A percentile compares a stretch with the other conserved stretches of the same genome.
Evolutionary conservation across 2,797 vertebrate species (phyloP).

Genomic region (Agapornis canus): DNA sequence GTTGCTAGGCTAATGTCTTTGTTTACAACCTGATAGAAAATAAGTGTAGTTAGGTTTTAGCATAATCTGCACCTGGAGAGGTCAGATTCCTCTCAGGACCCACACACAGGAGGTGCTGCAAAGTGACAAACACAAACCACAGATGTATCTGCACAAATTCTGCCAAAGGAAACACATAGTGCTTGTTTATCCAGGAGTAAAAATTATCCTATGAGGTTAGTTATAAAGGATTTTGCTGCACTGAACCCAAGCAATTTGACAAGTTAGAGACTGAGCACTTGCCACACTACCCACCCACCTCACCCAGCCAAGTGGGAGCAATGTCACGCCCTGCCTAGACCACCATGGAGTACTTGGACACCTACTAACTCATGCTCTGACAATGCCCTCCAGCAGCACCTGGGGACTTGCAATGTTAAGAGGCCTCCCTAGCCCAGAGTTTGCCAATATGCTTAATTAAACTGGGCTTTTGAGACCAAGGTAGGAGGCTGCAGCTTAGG

Average conservation of each 20-base stretch:
- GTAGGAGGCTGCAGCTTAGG: neutral
- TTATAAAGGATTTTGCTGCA: neutral
- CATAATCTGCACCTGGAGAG: neutral
- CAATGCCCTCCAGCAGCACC: neutral
- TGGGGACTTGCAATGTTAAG: neutral
- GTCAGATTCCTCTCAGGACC: neutral
- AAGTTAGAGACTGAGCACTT: neutral
- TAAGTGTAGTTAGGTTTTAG: neutral
- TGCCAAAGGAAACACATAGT: neutral
- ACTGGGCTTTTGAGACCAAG: neutral
- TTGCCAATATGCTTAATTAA: neutral
- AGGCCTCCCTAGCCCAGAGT: neutral
- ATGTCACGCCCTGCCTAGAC: neutral
- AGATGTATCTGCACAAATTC: neutral
- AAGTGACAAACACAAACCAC: neutral
- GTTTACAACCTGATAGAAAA: neutral
- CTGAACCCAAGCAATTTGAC: neutral
- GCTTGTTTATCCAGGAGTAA: neutral
- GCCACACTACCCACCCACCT: neutral
- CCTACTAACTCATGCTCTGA: neutral
- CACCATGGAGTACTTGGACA: neutral
- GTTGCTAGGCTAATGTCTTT: neutral
- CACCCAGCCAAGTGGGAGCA: neutral
- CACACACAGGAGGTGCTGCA: fast-evolving
- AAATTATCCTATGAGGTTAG: neutral